phyloP scores from a whole-genome alignment of 2,113 vertebrate genomes.

The Strigops habroptila region DNA sequence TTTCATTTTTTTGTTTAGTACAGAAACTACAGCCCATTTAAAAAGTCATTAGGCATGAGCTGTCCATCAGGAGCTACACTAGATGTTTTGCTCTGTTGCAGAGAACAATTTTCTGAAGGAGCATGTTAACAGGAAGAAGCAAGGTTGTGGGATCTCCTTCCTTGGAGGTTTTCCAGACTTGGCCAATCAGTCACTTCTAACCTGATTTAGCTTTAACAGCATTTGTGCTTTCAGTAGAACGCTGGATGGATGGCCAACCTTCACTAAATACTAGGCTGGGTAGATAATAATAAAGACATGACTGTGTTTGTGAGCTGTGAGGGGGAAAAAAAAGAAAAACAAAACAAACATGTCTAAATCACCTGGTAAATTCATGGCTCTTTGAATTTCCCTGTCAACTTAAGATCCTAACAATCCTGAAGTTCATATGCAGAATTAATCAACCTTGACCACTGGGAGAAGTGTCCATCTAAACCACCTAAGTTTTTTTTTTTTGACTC shows the following conservation, averaged over 20 bases:
- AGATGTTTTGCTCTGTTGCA: background rate
- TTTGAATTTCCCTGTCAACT: background rate
- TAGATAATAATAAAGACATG: background rate
- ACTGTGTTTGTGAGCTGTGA: background rate
- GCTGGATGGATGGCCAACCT: background rate
- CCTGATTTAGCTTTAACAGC: background rate
- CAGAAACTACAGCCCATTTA: background rate
- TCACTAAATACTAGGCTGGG: background rate
- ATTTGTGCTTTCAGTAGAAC: background rate
- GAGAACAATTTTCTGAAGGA: background rate
- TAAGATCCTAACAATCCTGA: background rate
- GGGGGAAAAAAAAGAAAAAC: background rate
- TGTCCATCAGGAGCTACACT: background rate
- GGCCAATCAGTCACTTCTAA: background rate
- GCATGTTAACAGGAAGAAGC: background rate
- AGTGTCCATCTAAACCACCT: background rate
- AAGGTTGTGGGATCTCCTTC: background rate
- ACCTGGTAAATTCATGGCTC: background rate
- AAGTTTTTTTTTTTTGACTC: background rate
- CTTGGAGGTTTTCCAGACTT: background rate
- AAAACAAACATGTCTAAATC: background rate
- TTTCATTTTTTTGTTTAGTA: background rate
- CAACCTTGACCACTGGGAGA: background rate
- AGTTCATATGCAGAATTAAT: background rate
- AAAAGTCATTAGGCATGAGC: background rate